Conservation (phyloP, 2,113 vertebrate species). For the Dipodomys spectabilis region DNA sequence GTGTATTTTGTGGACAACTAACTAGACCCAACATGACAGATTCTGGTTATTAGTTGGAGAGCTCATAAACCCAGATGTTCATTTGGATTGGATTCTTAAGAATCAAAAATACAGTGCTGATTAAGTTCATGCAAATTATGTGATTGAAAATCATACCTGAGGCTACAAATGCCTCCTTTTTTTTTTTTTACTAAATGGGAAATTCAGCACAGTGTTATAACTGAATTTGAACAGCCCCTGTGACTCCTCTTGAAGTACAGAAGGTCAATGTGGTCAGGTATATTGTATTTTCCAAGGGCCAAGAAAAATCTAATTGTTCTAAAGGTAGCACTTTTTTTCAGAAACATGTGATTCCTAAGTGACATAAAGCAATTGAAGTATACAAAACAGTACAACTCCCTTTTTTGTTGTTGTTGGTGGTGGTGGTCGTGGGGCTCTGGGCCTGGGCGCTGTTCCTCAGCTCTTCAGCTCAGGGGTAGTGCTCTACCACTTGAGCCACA, state of each 20-base stretch:
- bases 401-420: background rate
- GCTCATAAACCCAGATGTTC: constrained; percentile 25
- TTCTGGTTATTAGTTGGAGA: background rate
- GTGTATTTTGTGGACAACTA: constrained; percentile 16
- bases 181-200: constrained; percentile 21
- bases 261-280: background rate
- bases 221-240: background rate
- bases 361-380: background rate
- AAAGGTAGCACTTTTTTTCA: background rate
- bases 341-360: background rate
- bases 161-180: background rate
- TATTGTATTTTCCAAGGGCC: background rate
- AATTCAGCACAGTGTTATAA: background rate
- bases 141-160: background rate
- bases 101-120: constrained; percentile 55
- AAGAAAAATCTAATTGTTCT: constrained; percentile 21
- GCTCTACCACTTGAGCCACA: too few relatives aligned
- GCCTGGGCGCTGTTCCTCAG: too few relatives aligned
- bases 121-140: constrained; percentile 31
- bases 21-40: background rate
- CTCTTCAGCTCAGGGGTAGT: too few relatives aligned
- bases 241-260: background rate
- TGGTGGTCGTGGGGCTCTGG: too few relatives aligned
- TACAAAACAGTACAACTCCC: background rate
- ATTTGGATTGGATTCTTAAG: background rate